Evolutionary conservation across 2,113 vertebrate genomes (phyloP), one percentile per base, ranked within the genome.

Genomic region (Dascyllus trimaculatus): DNA sequence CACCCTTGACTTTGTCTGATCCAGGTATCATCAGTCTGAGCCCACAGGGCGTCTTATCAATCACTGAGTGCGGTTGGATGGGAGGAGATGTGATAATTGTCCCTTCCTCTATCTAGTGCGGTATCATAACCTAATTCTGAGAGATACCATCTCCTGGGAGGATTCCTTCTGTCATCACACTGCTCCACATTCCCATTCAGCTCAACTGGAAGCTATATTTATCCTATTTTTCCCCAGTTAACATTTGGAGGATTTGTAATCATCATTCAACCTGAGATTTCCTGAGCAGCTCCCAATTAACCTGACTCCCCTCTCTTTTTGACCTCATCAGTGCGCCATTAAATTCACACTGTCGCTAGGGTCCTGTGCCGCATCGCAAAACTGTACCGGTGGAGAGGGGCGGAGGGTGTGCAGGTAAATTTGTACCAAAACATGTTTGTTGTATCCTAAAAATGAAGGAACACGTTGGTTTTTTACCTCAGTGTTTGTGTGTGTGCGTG

Each of bases 201-300:
- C 56, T 74, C 18, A 70, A 77, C 80, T 88, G 84, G 69, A 78
- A 75, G 80, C 89, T 94, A 93, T 89, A 92, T 93, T 94, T 92
- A 92, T 92, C 76, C 64, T 48, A n/a, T 69, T 81, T 82, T 76
- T 38, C 38, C 62, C 40, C 53, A 46, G 60, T 86, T 91, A 92
- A 91, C 88, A 90, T 93, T 91, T 88, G 80, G 89, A 88, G 84
- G 85, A 88, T 91, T 93, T 89, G 89, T 92, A 91, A 93, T 94
- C 91, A 87, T 94, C 88, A 86, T 89, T 92, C 90, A 92, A 93
- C 92, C 87, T 90, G 91, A 94, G 93, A 93, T 91, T 92, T 90
- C 29, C 82, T 78, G 78, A 92, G 88, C 85, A 85, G 89, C 90
- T 93, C 84, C 85, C 86, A 95, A 95, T 95, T 95, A 95, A 94